Evolutionary conservation across 2,113 vertebrate genomes (phyloP), one percentile per base, ranked within the genome.

Genomic region (Microcebus griseorufus): DNA sequence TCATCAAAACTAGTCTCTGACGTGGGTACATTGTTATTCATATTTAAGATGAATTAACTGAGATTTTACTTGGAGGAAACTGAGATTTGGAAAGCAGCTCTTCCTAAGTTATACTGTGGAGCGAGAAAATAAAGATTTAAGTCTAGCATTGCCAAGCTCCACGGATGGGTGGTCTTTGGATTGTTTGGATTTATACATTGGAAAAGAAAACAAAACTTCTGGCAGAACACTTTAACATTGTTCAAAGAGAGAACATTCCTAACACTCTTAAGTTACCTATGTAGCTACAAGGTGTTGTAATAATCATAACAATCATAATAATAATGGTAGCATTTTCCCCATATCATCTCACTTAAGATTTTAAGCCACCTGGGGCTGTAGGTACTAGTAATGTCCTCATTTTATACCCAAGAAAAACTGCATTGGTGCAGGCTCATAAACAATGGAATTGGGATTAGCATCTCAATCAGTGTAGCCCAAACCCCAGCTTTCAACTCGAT

Each of bases 161-260:
- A 62, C 79, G 94, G 72, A 82, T 22, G 93, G 72, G 75, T 22
- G 14, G 60, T 60, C 84, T 67, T 81, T 53, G 45, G 22, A 39
- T 81, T 82, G 51, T 91, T 85, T 18, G 4, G 37, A 62, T 85
- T 93, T 83, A 37, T 3, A 13, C 29, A 53, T 67, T 8, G 64
- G 55, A 87, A 78, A 84, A 87, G 32, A 76, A 96, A 86, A 90
- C 12, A 85, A 90, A 78, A 39, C 55, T 81, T 17, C 25, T 93
- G 58, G 32, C 62, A 60, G 8, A 72, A 93, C 18, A 53, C 58
- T 48, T 45, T 32, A 42, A 55, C 20, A 25, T 45, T 88, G 6
- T 86, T 79, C 62, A 60, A 80, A 64, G 25, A 93, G 11, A 51
- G 51, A 87, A 27, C 4, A 65, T 62, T 62, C 6, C 87, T 67